A percentile compares a stretch with the other conserved stretches of the same genome.
Evolutionary conservation across 2,113 vertebrate genomes (phyloP).

Genomic region (Pongo pygmaeus): DNA sequence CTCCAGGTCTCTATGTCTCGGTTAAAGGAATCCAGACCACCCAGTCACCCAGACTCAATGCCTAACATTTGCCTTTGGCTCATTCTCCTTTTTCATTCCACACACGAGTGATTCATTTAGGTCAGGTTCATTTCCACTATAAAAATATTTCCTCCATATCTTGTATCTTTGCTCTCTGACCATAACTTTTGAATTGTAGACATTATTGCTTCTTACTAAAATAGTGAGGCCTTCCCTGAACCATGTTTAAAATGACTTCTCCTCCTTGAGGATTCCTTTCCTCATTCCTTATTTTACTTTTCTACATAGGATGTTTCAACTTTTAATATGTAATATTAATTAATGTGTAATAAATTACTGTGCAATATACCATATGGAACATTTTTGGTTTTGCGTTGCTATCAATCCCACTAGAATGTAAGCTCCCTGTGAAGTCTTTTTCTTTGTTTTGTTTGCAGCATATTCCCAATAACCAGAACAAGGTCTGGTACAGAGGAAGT

Average conservation of each 20-base stretch:
- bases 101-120: background rate
- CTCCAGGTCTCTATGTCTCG: background rate
- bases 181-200: background rate
- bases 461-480: background rate
- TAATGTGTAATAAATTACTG: background rate
- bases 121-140: background rate
- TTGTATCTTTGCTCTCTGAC: background rate
- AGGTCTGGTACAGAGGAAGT: background rate
- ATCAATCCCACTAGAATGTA: background rate
- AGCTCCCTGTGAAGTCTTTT: background rate
- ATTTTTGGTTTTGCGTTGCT: background rate
- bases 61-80: constrained; percentile 31
- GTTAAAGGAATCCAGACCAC: background rate
- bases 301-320: background rate
- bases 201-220: background rate
- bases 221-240: background rate
- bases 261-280: background rate
- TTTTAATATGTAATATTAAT: background rate
- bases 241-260: background rate
- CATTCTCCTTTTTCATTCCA: background rate
- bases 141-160: background rate
- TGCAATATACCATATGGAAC: background rate
- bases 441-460: background rate
- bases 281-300: background rate
- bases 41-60: background rate